Base-by-base conservation (phyloP, 1,140 invertebrate species). In the Andrena cerasifolii region DNA sequence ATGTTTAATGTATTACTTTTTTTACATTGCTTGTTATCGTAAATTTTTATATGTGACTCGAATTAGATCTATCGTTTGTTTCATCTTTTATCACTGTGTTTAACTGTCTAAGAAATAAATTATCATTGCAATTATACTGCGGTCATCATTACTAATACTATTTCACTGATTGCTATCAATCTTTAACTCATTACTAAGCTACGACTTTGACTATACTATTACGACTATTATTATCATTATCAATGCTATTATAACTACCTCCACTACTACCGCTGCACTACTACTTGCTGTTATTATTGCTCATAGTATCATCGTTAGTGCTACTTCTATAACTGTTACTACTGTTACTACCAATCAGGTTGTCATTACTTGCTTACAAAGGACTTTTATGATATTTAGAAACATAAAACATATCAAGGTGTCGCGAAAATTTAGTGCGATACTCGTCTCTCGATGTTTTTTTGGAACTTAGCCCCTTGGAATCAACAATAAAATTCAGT, bases 351-450 rank as follows among this genome's bases (percentile, higher is more conserved):
- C 70, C 63, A 51, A 77, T 80, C 71, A 77, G 43, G 65, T 84
- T 84, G 43, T 63, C 51, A 80, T 85, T 79, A 82, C 58, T 75
- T 82, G 65, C 62, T 58, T 76, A 68, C 75, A 78, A 72, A 75
- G 68, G 47, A 80, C 68, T 58, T 85, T 68, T 86, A 86, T 66
- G 67, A 82, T 85, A 82, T 68, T 82, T 85, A 81, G 53, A 81
- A 82, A 82, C 62, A 77, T 86, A 79, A 86, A 83, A 84, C 83
- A 86, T 86, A 85, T 86, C 83, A 86, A 82, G 67, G 79, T 51
- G 54, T 85, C 59, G 71, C 49, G n/a, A 65, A 77, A 36, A 49
- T 72, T 73, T 79, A 81, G 33, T 49, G 63, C 61, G 49, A 78
- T 53, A 81, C 62, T 54, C 68, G 78, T 78, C 84, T 80, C 33